Base-by-base conservation (phyloP, 2,888 invertebrate species). In the Pristionchus exspectatus region DNA sequence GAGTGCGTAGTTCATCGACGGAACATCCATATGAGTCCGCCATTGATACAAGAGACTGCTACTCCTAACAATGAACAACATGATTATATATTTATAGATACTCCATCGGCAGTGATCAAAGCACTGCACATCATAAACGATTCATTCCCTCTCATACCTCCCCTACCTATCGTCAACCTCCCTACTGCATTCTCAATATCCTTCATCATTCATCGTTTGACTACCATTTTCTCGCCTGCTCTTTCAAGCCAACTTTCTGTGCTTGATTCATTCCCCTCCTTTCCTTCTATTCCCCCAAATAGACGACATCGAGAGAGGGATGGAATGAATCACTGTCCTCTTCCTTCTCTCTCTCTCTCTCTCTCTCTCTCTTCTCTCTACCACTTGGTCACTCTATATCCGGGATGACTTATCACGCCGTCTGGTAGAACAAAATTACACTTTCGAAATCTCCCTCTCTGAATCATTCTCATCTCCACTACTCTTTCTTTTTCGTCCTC, bases 1-100 rank as follows among this genome's bases (percentile, higher is more conserved):
- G 93, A 88, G 93, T 92, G 87, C 93, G 92, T 69, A 94, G 93
- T 91, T 94, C 94, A 88, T 94, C 94, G 87, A 94, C 90, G 88
- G 94, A 91, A 87, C 91, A 92, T 84, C 92, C 92, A 91, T 93
- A 94, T 33, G 92, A 91, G 88, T 87, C 90, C 72, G 89, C 69
- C 87, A 87, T 87, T 38, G 27, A 18, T 85, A n/a, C n/a, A 24
- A 56, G 21, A 33, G 84, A 59, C 59, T 21, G 59, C 84, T 85
- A 85, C 84, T 85, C 84, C 84, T 85, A 56, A 38, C 74, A 83
- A 50, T 3, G 59, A 54, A 44, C 7, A 85, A 59, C 1, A 85
- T n/a, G 3, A 16, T 38, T 30, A 38, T 5, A 30, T 24, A 77
- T 77, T 81, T 7, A 81, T 24, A n/a, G 30, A 81, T 50, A 21